Base-by-base conservation (phyloP, 37 sponge, comb jelly and placozoan species). In the Diacarnus erythraeanus region DNA sequence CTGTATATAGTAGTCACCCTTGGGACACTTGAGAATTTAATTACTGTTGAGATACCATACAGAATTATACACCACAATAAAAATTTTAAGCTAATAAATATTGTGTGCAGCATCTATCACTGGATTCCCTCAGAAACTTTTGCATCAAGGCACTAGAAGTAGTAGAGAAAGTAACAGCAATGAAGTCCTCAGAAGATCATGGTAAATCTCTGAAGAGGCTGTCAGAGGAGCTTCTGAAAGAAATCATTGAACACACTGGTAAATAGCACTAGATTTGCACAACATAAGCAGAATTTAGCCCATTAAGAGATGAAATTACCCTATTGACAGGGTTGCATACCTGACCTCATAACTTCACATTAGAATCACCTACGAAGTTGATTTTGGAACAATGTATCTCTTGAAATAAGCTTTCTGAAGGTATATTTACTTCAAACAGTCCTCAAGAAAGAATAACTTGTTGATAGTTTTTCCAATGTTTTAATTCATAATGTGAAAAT, bases 161-260 rank as follows among this genome's bases (percentile, higher is more conserved):
- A 59, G 70, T 70, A 29, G 88, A 87, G 69, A 64, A 57, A 23
- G 77, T 57, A 1, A 63, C 67, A 0, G 27, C 0, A 27, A 47
- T 17, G 25, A 61, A 31, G 0, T 10, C 42, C 8, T 72, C 35
- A n/a, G 59, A 80, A 43, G 77, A 61, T 4, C 25, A 23, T 17
- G 72, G 40, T 0, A 0, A 30, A 41, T 25, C 26, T 20, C 82
- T 87, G 26, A 70, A 35, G 21, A 33, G 29, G 15, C 78, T 81
- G 30, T 18, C 77, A 17, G 69, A 77, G 54, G 59, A 41, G 66
- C 56, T 87, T 0, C 56, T 75, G 47, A 33, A 63, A 54, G 51
- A 21, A 0, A 84, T 84, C 20, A 21, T 77, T n/a, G 60, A 86
- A 42, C 41, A 69, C 25, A 38, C 80, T 30, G 84, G 84, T 84